Conservation (phyloP, 2,888 invertebrate genomes). For the Eupithecia centaureata region DNA sequence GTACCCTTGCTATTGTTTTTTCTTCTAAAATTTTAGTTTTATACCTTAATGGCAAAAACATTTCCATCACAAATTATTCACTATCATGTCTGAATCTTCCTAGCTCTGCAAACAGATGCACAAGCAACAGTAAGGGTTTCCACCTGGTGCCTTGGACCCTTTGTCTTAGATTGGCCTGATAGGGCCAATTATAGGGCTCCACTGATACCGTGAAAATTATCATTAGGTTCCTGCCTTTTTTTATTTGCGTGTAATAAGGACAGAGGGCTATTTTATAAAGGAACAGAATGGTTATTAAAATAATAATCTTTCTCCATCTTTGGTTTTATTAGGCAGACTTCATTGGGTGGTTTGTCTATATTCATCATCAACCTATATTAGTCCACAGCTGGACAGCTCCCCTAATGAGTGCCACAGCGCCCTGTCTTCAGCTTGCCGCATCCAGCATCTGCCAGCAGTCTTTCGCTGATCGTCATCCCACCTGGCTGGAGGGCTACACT, state of each 20-base stretch:
- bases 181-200: conserved; percentile 58
- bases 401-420: no score
- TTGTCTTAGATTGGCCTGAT: conserved; percentile 71
- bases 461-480: no score
- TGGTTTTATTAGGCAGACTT: background rate
- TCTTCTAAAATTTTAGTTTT: no score
- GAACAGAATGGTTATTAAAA: background rate
- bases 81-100: conserved; percentile 44
- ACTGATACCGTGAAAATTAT: conserved; percentile 55
- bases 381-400: no score
- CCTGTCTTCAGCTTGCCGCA: no score
- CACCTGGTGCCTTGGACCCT: conserved; percentile 50
- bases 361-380: background rate
- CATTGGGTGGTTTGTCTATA: background rate
- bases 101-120: conserved; percentile 46
- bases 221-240: conserved; percentile 44
- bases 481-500: no score
- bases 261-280: conserved; percentile 7
- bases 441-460: no score
- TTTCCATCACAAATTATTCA: background rate
- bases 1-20: no score
- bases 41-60: no score
- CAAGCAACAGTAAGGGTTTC: conserved; percentile 45
- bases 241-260: conserved; percentile 30
- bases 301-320: background rate